Evolutionary conservation across 2,113 vertebrate genomes (phyloP).

Genomic region (Taxidea taxus): DNA sequence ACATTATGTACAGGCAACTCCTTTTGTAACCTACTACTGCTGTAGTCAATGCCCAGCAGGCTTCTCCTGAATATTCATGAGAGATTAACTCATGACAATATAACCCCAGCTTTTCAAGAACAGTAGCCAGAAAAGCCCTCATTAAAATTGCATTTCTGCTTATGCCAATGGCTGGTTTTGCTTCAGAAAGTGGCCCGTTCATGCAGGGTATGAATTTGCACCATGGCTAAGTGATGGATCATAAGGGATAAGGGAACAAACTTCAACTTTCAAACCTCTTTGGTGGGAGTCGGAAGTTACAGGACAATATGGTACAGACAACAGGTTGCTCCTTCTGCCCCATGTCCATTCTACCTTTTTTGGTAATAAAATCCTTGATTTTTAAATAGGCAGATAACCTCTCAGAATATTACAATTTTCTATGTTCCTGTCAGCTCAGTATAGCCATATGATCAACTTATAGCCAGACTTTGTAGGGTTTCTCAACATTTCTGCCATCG

Average conservation of each 20-base stretch:
- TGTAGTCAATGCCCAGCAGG: neutral
- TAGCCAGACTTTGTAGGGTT: neutral
- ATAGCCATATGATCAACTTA: neutral
- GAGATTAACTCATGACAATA: constrained; percentile 36
- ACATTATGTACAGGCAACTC: neutral
- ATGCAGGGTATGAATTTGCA: neutral
- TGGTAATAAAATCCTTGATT: neutral
- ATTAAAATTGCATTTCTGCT: constrained; percentile 8
- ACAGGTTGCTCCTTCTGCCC: neutral
- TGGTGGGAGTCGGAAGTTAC: neutral
- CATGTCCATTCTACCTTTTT: neutral
- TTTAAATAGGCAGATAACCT: neutral
- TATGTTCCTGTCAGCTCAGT: neutral
- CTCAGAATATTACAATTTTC: neutral
- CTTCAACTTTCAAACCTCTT: constrained; percentile 1
- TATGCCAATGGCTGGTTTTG: constrained; percentile 16
- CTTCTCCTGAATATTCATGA: constrained; percentile 37
- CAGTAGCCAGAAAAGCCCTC: constrained; percentile 2
- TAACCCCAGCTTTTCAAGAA: constrained; percentile 8
- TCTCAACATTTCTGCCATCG: neutral
- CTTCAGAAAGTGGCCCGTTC: neutral
- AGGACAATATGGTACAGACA: neutral
- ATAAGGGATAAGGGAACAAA: neutral
- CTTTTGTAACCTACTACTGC: neutral
- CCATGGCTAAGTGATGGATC: neutral